Evolutionary conservation across 2,113 vertebrate species (phyloP).

Genomic region (Engraulis encrasicolus): DNA sequence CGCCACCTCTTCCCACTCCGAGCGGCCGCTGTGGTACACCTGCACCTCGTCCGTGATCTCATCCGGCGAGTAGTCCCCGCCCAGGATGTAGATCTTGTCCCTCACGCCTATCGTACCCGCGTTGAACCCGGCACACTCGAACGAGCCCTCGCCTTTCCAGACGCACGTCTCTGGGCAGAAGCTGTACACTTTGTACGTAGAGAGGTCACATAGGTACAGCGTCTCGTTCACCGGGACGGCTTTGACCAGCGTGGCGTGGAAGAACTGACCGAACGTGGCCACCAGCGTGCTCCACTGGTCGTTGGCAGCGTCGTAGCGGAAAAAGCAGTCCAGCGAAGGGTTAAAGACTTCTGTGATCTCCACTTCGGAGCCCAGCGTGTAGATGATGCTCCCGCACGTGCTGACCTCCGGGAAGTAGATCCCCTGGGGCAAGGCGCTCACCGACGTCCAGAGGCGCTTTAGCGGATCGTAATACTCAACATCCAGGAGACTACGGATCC

Average conservation of each 20-base stretch:
- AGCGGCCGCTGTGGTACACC: constrained; percentile 90
- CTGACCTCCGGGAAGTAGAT: constrained; percentile 96
- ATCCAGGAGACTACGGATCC: constrained; percentile 82
- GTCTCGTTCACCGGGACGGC: constrained; percentile 88
- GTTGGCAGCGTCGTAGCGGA: constrained; percentile 83
- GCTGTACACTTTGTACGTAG: constrained; percentile 96
- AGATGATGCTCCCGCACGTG: constrained; percentile 87
- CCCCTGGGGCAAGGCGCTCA: constrained; percentile 86
- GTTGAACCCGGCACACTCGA: constrained; percentile 97
- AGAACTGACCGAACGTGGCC: constrained; percentile 94
- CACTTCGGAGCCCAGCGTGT: constrained; percentile 90
- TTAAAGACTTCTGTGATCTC: constrained; percentile 95
- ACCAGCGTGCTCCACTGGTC: constrained; percentile 96
- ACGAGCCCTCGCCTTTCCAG: constrained; percentile 95
- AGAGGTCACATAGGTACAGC: constrained; percentile 94
- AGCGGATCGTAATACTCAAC: constrained; percentile 92
- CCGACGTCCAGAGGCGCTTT: constrained; percentile 82
- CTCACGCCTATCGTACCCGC: constrained; percentile 89
- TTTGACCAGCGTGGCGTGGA: constrained; percentile 94
- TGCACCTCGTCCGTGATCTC: constrained; percentile 97
- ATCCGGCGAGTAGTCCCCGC: constrained; percentile 95
- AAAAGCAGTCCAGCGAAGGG: constrained; percentile 95
- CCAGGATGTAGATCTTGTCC: constrained; percentile 95
- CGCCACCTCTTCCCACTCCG: constrained; percentile 94
- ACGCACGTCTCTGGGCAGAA: constrained; percentile 93